Percentiles rank a stretch among this genome's conserved stretches.
Conservation (phyloP, 2,888 invertebrate species). For the Caprella mutica region DNA sequence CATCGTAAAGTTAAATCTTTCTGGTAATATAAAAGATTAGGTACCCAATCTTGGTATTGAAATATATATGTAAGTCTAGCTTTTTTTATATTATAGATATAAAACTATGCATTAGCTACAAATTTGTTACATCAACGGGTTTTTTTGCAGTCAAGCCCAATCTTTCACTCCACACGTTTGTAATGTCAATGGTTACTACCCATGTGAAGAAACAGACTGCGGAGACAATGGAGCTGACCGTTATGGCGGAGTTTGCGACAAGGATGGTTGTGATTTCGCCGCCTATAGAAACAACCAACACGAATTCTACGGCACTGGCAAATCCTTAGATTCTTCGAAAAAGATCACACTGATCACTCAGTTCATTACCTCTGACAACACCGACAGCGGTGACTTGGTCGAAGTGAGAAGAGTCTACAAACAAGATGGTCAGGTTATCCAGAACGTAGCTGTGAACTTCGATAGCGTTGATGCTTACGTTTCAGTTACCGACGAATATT, state of each 20-base stretch:
- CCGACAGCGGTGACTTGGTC: conserved; percentile 30
- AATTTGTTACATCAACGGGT: too few relatives aligned
- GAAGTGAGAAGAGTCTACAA: conserved; percentile 29
- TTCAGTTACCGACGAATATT: conserved; percentile 30
- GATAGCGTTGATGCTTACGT: conserved; percentile 17
- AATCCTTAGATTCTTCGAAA: conserved; percentile 20
- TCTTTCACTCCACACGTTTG: conserved; percentile 33
- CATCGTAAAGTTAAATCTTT: too few relatives aligned
- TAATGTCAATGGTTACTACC: conserved; percentile 10
- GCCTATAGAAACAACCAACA: conserved; percentile 25
- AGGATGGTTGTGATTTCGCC: conserved; percentile 34
- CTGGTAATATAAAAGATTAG: too few relatives aligned
- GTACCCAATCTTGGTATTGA: too few relatives aligned
- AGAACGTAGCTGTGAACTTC: conserved; percentile 22
- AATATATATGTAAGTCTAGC: too few relatives aligned
- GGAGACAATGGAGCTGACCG: conserved; percentile 30
- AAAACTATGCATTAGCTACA: too few relatives aligned
- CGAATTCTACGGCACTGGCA: conserved; percentile 26
- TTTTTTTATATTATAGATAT: too few relatives aligned
- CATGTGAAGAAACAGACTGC: conserved; percentile 26
- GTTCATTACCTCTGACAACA: conserved; percentile 30
- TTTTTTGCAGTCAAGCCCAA: conserved; percentile 15
- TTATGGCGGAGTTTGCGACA: conserved; percentile 34
- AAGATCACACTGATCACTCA: conserved; percentile 30
- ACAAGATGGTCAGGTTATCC: conserved; percentile 24